A percentile compares a stretch with the other conserved stretches of the same genome.
Conservation (phyloP, 2,888 invertebrate genomes). For the Adelognathus sp. region DNA sequence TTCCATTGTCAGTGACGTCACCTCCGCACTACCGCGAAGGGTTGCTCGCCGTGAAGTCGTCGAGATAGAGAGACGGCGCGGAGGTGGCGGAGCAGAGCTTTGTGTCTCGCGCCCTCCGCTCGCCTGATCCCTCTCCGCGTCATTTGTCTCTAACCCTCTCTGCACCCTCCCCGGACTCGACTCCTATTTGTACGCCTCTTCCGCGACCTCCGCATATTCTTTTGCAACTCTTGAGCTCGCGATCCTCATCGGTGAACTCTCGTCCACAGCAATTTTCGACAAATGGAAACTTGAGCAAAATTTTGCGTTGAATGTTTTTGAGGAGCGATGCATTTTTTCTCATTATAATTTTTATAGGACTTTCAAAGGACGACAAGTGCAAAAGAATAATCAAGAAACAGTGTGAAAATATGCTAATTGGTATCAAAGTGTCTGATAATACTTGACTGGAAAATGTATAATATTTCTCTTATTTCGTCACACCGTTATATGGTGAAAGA, state of each 20-base stretch:
- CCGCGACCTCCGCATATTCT: slow-evolving; percentile 7
- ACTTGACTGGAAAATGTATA: no score
- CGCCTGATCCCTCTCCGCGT: slow-evolving; percentile 76
- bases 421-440: no score
- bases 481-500: no score
- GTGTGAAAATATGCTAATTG: no score
- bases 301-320: no score
- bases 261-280: neutral
- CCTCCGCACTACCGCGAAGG: slow-evolving; percentile 75
- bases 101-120: slow-evolving; percentile 50
- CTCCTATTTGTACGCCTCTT: slow-evolving; percentile 74
- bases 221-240: neutral
- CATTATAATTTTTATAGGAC: no score
- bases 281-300: neutral
- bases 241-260: neutral
- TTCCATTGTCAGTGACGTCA: slow-evolving; percentile 80
- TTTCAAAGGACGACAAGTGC: no score
- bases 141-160: slow-evolving; percentile 71
- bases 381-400: no score
- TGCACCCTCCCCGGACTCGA: slow-evolving; percentile 59
- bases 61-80: neutral
- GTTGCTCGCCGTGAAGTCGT: slow-evolving; percentile 57
- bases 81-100: slow-evolving; percentile 47
- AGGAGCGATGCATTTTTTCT: no score
- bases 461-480: no score